phyloP scores from a whole-genome alignment of 2,797 vertebrate genomes.

The Lacerta agilis region DNA sequence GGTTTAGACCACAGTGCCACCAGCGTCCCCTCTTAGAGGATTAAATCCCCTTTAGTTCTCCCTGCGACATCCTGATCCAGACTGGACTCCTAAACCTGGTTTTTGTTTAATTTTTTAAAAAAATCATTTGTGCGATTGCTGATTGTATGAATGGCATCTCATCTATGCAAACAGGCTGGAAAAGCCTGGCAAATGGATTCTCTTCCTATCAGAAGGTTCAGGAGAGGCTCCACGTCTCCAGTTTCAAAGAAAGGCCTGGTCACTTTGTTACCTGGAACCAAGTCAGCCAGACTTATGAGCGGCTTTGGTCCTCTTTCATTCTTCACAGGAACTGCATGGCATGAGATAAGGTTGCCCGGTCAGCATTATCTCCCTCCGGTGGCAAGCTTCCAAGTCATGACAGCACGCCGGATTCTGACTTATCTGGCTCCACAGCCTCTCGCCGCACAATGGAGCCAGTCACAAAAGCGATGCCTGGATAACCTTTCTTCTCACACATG shows the following conservation, averaged over 20 bases:
- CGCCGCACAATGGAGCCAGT: slow-evolving; percentile 49
- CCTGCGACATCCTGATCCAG: not conserved
- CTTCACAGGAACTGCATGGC: slow-evolving; percentile 46
- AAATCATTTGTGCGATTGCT: not conserved
- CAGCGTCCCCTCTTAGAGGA: not conserved
- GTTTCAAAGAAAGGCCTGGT: slow-evolving; percentile 55
- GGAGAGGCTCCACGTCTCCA: slow-evolving; percentile 36
- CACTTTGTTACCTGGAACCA: slow-evolving; percentile 48
- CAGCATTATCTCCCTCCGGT: slow-evolving; percentile 54
- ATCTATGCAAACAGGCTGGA: not conserved
- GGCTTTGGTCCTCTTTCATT: slow-evolving; percentile 46
- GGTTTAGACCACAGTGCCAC: no score
- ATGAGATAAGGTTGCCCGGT: slow-evolving; percentile 56
- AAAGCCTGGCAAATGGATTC: not conserved
- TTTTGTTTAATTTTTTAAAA: not conserved
- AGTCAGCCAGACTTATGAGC: slow-evolving; percentile 58
- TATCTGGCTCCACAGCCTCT: slow-evolving; percentile 61
- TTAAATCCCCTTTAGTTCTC: not conserved
- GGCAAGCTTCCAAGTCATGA: slow-evolving; percentile 48
- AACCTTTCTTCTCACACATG: not conserved
- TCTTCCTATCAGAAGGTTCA: slow-evolving; percentile 51
- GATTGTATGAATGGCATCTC: not conserved
- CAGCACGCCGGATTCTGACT: slow-evolving; percentile 49
- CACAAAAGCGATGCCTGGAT: slow-evolving; percentile 20
- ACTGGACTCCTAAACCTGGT: not conserved